phyloP scores from a whole-genome alignment of 2,113 vertebrate species.

The Ginglymostoma cirratum region DNA sequence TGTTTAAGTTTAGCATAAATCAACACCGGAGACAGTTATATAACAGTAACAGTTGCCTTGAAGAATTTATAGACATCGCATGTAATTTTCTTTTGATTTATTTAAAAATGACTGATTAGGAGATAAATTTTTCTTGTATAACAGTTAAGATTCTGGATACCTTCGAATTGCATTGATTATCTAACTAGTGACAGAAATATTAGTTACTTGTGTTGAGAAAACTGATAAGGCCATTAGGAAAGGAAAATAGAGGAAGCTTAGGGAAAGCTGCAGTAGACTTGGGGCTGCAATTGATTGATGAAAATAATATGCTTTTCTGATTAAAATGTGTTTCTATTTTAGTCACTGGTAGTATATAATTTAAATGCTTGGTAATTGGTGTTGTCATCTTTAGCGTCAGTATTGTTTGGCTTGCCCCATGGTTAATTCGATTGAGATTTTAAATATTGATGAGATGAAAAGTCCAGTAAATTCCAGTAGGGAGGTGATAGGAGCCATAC shows the following conservation, averaged over 20 bases:
- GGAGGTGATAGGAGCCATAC: background rate
- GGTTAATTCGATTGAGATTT: background rate
- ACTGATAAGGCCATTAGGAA: background rate
- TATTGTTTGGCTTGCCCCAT: background rate
- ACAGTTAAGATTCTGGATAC: background rate
- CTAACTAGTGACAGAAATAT: background rate
- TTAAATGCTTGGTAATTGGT: background rate
- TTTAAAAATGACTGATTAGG: background rate
- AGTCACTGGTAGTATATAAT: background rate
- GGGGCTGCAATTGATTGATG: background rate
- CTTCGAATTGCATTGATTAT: background rate
- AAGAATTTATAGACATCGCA: background rate
- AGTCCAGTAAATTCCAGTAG: background rate
- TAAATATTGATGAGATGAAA: background rate
- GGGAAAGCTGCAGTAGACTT: background rate
- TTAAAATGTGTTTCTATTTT: background rate
- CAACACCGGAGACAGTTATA: background rate
- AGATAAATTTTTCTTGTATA: background rate
- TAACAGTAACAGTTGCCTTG: background rate
- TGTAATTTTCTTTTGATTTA: background rate
- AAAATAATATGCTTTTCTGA: background rate
- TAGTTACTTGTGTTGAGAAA: background rate
- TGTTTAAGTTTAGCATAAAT: conserved; percentile 13
- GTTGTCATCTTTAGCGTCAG: background rate
- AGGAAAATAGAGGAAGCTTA: background rate